These are phyloP conservation scores for Hypercompe scribonia DNA, from an alignment of 2,888 invertebrate genomes.

Conservation along the genomic window DNA sequence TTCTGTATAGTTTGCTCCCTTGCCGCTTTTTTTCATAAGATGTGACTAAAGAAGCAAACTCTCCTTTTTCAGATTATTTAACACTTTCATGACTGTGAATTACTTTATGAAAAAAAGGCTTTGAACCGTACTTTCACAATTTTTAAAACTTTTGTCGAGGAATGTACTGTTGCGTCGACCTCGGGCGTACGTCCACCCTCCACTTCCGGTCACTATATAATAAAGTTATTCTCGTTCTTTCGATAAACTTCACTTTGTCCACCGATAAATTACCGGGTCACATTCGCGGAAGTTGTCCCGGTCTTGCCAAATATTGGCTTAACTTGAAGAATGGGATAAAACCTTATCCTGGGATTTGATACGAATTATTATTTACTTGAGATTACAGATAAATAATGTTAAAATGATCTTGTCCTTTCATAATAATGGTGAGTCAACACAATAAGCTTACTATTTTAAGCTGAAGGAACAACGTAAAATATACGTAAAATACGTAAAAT, in stretches of 20 bases:
- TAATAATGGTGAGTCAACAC: not conserved
- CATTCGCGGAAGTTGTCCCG: constrained; percentile 71
- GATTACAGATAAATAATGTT: constrained; percentile 62
- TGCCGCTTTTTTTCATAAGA: too few relatives aligned
- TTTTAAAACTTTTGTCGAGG: constrained; percentile 49
- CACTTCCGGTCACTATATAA: constrained; percentile 85
- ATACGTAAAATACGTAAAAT: not conserved
- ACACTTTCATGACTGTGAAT: not conserved
- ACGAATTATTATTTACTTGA: constrained; percentile 66
- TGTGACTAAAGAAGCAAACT: too few relatives aligned
- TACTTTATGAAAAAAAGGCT: not conserved
- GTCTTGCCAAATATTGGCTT: constrained; percentile 83
- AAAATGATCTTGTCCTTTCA: constrained; percentile 47
- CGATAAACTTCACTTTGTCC: constrained; percentile 86
- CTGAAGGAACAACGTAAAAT: not conserved
- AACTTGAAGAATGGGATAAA: constrained; percentile 78
- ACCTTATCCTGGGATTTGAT: constrained; percentile 69
- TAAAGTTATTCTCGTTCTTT: constrained; percentile 86
- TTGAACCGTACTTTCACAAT: not conserved
- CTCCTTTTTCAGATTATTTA: not conserved
- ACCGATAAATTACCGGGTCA: constrained; percentile 84
- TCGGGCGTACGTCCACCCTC: constrained; percentile 61
- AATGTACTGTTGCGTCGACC: constrained; percentile 56
- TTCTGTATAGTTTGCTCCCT: too few relatives aligned
- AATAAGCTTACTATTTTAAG: not conserved